These are phyloP conservation scores for Pogonomyrmex barbatus DNA, from an alignment of 1,140 invertebrate species.

Conservation along the genomic window DNA sequence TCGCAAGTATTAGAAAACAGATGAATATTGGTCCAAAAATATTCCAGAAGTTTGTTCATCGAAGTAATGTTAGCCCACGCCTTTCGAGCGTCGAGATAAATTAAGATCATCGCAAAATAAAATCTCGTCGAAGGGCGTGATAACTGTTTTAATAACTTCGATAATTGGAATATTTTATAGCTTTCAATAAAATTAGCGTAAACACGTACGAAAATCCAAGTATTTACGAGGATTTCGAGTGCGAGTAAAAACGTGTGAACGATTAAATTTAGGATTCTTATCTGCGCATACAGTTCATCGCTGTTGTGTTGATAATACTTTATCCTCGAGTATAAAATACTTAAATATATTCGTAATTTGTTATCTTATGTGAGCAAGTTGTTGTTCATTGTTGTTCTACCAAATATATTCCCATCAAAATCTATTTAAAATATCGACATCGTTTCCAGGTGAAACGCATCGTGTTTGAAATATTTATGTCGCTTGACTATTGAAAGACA, in stretches of 20 bases:
- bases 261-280: not conserved
- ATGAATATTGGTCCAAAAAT: not conserved
- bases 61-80: not conserved
- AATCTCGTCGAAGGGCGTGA: not conserved
- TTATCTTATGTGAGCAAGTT: not conserved
- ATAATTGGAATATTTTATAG: not conserved
- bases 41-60: not conserved
- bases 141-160: not conserved
- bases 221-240: not conserved
- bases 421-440: not conserved
- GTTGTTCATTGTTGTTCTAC: not conserved
- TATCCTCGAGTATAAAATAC: not conserved
- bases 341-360: not conserved
- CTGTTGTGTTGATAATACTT: not conserved
- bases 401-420: not conserved
- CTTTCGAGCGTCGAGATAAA: not conserved
- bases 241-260: not conserved
- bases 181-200: not conserved
- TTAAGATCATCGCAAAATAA: conserved; percentile 12
- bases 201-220: not conserved
- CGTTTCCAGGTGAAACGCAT: not conserved
- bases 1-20: conserved; percentile 27
- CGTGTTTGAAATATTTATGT: not conserved
- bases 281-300: not conserved
- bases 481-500: not conserved